A percentile compares a stretch with the other conserved stretches of the same genome.
phyloP scores from a whole-genome alignment of 2,113 vertebrate species.

The Galeopterus variegatus region DNA sequence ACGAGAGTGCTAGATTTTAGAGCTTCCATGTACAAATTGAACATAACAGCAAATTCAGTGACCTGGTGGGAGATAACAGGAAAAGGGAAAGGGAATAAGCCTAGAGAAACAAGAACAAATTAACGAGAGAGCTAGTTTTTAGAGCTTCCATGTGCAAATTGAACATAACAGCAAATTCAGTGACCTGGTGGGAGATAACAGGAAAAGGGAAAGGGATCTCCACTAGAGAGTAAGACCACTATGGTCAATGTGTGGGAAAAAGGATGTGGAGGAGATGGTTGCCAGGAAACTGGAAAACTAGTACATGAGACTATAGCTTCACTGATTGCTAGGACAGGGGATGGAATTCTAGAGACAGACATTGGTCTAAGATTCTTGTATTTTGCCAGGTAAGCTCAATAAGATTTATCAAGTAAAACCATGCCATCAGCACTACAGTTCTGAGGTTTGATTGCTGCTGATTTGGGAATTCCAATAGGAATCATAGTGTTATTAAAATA shows the following conservation, averaged over 20 bases:
- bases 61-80: neutral
- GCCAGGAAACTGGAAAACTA: neutral
- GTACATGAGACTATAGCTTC: neutral
- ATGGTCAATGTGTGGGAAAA: neutral
- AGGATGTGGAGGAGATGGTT: neutral
- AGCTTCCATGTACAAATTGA: neutral
- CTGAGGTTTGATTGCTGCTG: neutral
- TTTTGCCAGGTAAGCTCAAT: neutral
- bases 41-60: neutral
- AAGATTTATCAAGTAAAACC: neutral
- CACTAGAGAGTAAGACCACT: neutral
- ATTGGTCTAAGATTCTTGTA: neutral
- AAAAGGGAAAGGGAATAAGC: neutral
- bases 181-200: neutral
- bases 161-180: neutral
- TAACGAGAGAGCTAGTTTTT: neutral
- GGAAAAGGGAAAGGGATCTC: neutral
- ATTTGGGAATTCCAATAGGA: neutral
- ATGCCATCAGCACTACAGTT: fast-evolving
- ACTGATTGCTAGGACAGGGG: neutral
- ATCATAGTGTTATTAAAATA: neutral
- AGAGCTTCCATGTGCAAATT: neutral
- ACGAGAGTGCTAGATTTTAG: neutral
- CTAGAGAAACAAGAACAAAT: neutral
- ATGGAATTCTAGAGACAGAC: neutral